Percentiles rank a stretch among this genome's conserved stretches.
These are phyloP conservation scores for Rotaria macrura DNA, from an alignment of 2,888 invertebrate species.

Conservation along the genomic window DNA sequence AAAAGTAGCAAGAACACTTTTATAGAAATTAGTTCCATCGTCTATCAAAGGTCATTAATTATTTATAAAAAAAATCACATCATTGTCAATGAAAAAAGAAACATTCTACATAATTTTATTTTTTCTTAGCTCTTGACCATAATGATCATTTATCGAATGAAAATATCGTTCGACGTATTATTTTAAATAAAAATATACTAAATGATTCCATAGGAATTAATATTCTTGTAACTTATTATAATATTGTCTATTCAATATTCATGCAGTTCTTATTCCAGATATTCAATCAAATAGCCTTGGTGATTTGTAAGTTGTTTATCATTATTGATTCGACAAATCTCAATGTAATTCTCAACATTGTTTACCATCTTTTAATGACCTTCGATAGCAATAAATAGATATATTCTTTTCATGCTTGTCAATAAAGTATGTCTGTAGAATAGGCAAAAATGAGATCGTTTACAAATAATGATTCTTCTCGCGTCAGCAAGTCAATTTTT, in stretches of 20 bases:
- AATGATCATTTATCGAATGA: background rate
- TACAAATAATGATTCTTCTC: constrained; percentile 3
- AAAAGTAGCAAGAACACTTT: background rate
- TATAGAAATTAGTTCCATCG: background rate
- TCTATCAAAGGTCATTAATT: background rate
- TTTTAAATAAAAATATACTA: background rate
- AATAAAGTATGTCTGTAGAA: background rate
- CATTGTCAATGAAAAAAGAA: background rate
- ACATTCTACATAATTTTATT: background rate
- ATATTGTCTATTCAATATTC: background rate
- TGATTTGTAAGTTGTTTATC: background rate
- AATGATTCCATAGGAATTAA: too few relatives aligned
- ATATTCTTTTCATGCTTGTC: background rate
- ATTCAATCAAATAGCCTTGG: background rate
- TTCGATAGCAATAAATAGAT: background rate
- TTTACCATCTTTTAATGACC: background rate
- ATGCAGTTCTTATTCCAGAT: background rate
- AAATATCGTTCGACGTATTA: background rate
- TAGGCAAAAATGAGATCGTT: background rate
- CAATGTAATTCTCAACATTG: background rate
- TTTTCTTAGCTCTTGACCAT: background rate
- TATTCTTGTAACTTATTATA: too few relatives aligned
- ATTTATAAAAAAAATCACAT: background rate
- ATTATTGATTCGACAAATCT: background rate
- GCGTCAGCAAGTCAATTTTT: background rate